Percentiles rank a stretch among this genome's conserved stretches.
Evolutionary conservation across 2,888 invertebrate genomes (phyloP).

Genomic region (Cryptops parisi): DNA sequence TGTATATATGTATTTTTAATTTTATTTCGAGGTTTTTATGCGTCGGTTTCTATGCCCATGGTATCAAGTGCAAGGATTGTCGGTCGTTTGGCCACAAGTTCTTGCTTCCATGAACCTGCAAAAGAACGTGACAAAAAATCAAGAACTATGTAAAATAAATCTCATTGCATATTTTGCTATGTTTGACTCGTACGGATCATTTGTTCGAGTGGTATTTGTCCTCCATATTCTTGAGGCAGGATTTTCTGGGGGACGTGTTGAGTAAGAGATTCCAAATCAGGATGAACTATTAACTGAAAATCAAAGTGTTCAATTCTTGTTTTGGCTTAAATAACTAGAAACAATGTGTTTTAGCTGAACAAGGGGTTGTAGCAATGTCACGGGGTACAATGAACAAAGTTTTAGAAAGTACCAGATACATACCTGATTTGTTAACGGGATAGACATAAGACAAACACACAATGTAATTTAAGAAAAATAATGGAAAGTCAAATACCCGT

Average conservation of each 20-base stretch:
- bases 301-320: no score
- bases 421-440: neutral
- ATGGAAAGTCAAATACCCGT: constrained; percentile 30
- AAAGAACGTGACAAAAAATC: neutral
- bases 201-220: constrained; percentile 62
- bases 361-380: no score
- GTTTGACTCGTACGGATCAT: constrained; percentile 54
- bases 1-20: no score
- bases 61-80: neutral
- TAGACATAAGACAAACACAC: constrained; percentile 1
- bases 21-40: no score
- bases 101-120: constrained; percentile 8
- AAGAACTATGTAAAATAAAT: neutral
- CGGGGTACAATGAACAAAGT: no score
- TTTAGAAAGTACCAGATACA: constrained; percentile 5
- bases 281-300: constrained; percentile 50
- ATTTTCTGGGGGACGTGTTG: constrained; percentile 55
- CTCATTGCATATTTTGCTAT: neutral
- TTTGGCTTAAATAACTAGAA: no score
- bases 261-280: constrained; percentile 53
- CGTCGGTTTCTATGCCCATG: neutral
- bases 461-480: neutral
- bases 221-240: constrained; percentile 68
- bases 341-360: no score
- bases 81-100: constrained; percentile 3